Evolutionary conservation across 2,888 invertebrate species (phyloP).

Genomic region (Eupithecia pulchellata): DNA sequence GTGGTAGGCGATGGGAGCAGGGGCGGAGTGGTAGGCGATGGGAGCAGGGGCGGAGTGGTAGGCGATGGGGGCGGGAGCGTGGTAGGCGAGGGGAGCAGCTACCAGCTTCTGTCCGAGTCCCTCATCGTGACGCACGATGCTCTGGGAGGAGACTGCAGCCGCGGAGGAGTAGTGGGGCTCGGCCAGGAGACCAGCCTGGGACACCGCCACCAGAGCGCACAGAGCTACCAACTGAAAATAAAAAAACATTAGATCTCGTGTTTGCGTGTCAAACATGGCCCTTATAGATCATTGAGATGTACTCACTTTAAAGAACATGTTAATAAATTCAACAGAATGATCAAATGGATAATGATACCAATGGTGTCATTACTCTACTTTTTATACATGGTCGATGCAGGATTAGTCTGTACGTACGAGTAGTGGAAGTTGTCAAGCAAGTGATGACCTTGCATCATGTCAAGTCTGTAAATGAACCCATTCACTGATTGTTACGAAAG

Average conservation of each 20-base stretch:
- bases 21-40: slow-evolving; percentile 50
- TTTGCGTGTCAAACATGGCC: neutral
- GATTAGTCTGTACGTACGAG: slow-evolving; percentile 50
- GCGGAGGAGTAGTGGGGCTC: slow-evolving; percentile 65
- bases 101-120: slow-evolving; percentile 45
- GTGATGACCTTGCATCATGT: slow-evolving; percentile 49
- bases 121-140: slow-evolving; percentile 69
- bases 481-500: slow-evolving; percentile 50
- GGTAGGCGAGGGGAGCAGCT: slow-evolving; percentile 56
- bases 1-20: slow-evolving; percentile 51
- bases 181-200: slow-evolving; percentile 66
- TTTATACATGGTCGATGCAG: slow-evolving; percentile 56
- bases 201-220: slow-evolving; percentile 64
- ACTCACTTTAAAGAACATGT: slow-evolving; percentile 67
- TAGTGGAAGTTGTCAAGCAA: slow-evolving; percentile 58
- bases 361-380: slow-evolving; percentile 50
- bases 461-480: slow-evolving; percentile 47
- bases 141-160: slow-evolving; percentile 70
- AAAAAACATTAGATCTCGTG: neutral
- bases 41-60: too few species aligned
- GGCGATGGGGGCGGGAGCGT: slow-evolving; percentile 45
- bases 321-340: slow-evolving; percentile 51
- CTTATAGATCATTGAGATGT: neutral
- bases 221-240: slow-evolving; percentile 54
- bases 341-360: slow-evolving; percentile 55